A percentile compares a stretch with the other conserved stretches of the same genome.
phyloP scores from a whole-genome alignment of 2,113 vertebrate species.

The Dicentrarchus labrax region DNA sequence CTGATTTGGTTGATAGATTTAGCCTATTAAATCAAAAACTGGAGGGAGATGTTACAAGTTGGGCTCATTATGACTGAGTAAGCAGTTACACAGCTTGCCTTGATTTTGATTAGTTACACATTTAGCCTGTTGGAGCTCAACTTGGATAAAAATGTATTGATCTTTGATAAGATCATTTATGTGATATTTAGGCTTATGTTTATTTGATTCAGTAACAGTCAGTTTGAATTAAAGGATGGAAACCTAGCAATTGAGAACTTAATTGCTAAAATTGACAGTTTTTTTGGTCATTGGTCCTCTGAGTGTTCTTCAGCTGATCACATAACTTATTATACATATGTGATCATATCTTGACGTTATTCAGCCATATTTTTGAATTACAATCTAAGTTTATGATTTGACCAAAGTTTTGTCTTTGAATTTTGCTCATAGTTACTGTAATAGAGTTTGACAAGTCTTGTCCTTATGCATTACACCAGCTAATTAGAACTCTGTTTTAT shows the following conservation, averaged over 20 bases:
- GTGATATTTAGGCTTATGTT: neutral
- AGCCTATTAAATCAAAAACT: slow-evolving; percentile 61
- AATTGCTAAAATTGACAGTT: neutral
- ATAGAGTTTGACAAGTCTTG: slow-evolving; percentile 17
- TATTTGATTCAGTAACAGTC: slow-evolving; percentile 6
- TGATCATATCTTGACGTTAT: neutral
- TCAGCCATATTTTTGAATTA: neutral
- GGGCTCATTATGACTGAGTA: slow-evolving; percentile 45
- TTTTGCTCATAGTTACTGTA: slow-evolving; percentile 23
- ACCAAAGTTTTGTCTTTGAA: slow-evolving; percentile 4
- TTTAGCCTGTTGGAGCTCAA: slow-evolving; percentile 21
- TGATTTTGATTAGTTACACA: slow-evolving; percentile 39
- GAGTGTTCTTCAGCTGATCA: neutral
- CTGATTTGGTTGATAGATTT: slow-evolving; percentile 64
- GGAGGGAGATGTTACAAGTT: slow-evolving; percentile 34
- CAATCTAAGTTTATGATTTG: neutral
- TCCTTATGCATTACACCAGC: slow-evolving; percentile 48
- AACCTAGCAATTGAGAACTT: neutral
- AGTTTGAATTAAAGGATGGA: neutral
- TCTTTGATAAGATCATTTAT: slow-evolving; percentile 2
- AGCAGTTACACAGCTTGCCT: slow-evolving; percentile 48
- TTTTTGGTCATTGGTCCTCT: neutral
- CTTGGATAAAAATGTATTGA: slow-evolving; percentile 25
- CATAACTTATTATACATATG: neutral
- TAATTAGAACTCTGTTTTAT: slow-evolving; percentile 62